Evolutionary conservation across 2,797 vertebrate species (phyloP), one percentile per base, ranked within the genome.

Genomic region (Nothura maculosa): DNA sequence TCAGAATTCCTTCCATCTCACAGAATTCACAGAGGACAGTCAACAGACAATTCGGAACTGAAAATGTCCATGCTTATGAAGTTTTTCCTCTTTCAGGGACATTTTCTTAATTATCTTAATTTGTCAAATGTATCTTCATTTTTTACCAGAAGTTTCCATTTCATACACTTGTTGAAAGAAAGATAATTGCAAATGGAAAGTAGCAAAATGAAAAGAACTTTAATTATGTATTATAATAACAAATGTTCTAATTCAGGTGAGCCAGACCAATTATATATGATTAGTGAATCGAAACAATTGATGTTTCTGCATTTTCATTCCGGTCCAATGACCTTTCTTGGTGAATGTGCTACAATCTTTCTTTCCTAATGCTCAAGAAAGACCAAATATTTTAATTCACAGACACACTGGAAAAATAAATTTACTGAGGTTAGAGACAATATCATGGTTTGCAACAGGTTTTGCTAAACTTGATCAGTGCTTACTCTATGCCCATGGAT

Each of bases 171-270:
- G 85, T 94, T 96, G 92, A 75, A 91, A 74, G 88, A 95, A 79
- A 87, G 88, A 77, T 91, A 96, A 96, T 93, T 93, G 87, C 85
- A 92, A 95, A 50, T 78, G 90, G 81, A 96, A 93, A 88, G 90
- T 66, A 80, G 82, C 36, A 95, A 97, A 96, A 94, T 90, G 75
- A 96, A 87, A 93, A 93, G 74, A 96, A 93, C 74, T 80, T 97
- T 94, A 96, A 94, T 97, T 94, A 92, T 50, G 76, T 47, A 86
- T 91, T 95, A 89, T 84, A 94, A 86, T 93, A 95, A 94, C 74
- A 94, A 96, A 96, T 87, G 85, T 96, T 92, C 90, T 84, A 95
- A 75, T 57, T 87, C 88, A 96, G 95, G 96, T 97, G 89, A 95
- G 68, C 62, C 79, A 94, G 87, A 91, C 85, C 85, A 93, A 96